Conservation (phyloP, 2,888 invertebrate genomes). For the Adelphocoris suturalis region DNA sequence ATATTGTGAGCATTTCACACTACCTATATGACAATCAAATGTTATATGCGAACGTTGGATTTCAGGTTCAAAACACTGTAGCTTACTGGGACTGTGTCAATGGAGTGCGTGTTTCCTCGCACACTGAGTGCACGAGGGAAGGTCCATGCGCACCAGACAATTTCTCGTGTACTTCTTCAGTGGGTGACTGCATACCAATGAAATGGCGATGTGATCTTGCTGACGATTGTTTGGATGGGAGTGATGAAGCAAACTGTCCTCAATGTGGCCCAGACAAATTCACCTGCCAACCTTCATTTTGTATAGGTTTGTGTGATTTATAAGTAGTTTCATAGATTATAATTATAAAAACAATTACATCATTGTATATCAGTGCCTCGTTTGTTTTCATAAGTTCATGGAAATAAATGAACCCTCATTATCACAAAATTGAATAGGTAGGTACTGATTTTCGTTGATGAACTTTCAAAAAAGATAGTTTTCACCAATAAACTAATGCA, state of each 20-base stretch:
- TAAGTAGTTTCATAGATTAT: no score
- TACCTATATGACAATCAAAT: background rate
- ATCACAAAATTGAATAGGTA: no score
- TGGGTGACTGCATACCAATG: conserved; percentile 85
- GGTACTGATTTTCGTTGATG: no score
- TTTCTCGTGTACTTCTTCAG: conserved; percentile 84
- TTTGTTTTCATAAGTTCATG: no score
- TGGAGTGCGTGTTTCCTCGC: conserved; percentile 71
- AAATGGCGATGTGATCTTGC: conserved; percentile 90
- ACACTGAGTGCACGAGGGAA: conserved; percentile 85
- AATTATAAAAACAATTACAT: no score
- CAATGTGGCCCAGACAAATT: conserved; percentile 86
- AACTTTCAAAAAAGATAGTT: no score
- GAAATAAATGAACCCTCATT: no score
- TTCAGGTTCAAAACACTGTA: conserved; percentile 48
- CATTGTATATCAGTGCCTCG: no score
- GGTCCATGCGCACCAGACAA: conserved; percentile 86
- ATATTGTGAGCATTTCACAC: background rate
- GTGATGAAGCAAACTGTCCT: conserved; percentile 88
- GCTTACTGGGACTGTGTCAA: conserved; percentile 73
- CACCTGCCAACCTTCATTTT: conserved; percentile 82
- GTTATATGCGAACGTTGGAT: background rate
- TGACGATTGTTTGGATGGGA: conserved; percentile 89
- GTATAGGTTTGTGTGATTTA: conserved; percentile 83
- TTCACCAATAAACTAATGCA: no score